Evolutionary conservation across 2,113 vertebrate genomes (phyloP).

Genomic region (Dipodomys ordii): DNA sequence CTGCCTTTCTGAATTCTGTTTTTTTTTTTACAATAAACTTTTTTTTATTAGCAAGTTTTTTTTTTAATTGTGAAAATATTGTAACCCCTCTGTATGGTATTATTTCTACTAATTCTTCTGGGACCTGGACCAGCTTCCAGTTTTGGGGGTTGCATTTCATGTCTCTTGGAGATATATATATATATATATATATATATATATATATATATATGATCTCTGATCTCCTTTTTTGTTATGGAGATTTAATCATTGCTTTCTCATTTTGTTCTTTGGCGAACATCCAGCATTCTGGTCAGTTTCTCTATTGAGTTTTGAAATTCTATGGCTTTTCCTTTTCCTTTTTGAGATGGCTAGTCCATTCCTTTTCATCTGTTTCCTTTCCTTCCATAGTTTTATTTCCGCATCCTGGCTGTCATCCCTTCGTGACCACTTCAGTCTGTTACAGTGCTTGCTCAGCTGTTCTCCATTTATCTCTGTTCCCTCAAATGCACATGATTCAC

Average conservation of each 20-base stretch:
- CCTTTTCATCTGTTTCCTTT: neutral
- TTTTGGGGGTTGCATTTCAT: neutral
- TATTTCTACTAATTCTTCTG: neutral
- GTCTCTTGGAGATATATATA: neutral
- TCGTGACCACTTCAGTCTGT: neutral
- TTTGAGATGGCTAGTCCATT: neutral
- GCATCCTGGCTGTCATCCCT: neutral
- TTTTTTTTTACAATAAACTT: no score
- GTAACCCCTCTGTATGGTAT: no score
- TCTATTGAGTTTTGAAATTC: neutral
- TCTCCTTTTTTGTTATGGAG: neutral
- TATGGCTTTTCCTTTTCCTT: neutral
- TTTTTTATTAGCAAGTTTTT: no score
- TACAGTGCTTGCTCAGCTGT: fast-evolving
- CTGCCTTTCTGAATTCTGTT: neutral
- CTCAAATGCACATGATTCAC: neutral
- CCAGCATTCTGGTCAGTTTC: neutral
- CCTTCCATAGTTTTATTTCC: neutral
- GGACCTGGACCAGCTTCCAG: neutral
- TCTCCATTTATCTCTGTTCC: neutral
- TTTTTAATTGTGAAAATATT: no score
- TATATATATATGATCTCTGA: neutral
- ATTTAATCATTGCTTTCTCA: neutral
- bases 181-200: neutral
- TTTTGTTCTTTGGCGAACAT: neutral